Conservation (phyloP, 2,888 invertebrate genomes). For the Hypomecis atomaria region DNA sequence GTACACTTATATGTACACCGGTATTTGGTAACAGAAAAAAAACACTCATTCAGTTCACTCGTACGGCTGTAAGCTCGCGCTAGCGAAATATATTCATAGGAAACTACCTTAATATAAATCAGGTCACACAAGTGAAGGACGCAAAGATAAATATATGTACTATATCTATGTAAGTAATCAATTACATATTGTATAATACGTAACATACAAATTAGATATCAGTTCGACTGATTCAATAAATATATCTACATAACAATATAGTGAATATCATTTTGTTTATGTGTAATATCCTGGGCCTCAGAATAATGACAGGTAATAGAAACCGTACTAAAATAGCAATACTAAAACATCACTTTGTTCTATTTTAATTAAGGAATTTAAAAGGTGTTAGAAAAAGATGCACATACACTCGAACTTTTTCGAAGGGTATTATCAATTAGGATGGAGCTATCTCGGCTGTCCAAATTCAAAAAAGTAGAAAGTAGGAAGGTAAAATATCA, state of each 20-base stretch:
- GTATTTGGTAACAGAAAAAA: slow-evolving; percentile 33
- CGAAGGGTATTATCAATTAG: too few relatives aligned
- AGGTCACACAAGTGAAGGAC: slow-evolving; percentile 82
- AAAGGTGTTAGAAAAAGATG: too few relatives aligned
- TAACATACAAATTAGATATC: slow-evolving; percentile 57
- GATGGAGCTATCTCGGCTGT: too few relatives aligned
- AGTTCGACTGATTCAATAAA: slow-evolving; percentile 58
- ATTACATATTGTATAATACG: slow-evolving; percentile 54
- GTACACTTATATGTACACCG: slow-evolving; percentile 21
- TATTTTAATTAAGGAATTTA: too few relatives aligned
- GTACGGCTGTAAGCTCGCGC: slow-evolving; percentile 58
- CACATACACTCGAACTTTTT: too few relatives aligned
- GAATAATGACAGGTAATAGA: too few relatives aligned
- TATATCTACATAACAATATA: slow-evolving; percentile 48
- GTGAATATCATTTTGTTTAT: slow-evolving; percentile 37
- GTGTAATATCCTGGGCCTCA: slow-evolving; percentile 54
- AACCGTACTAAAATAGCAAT: too few relatives aligned
- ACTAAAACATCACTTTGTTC: too few relatives aligned
- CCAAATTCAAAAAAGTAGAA: too few relatives aligned
- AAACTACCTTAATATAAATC: slow-evolving; percentile 82
- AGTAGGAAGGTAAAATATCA: too few relatives aligned
- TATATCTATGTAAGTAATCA: slow-evolving; percentile 55
- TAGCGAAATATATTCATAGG: slow-evolving; percentile 63
- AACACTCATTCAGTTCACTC: slow-evolving; percentile 17
- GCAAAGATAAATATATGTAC: slow-evolving; percentile 59